Percentiles rank a stretch among this genome's conserved stretches.
Conservation (phyloP, 2,888 invertebrate species). For the Camptogramma bilineatum region DNA sequence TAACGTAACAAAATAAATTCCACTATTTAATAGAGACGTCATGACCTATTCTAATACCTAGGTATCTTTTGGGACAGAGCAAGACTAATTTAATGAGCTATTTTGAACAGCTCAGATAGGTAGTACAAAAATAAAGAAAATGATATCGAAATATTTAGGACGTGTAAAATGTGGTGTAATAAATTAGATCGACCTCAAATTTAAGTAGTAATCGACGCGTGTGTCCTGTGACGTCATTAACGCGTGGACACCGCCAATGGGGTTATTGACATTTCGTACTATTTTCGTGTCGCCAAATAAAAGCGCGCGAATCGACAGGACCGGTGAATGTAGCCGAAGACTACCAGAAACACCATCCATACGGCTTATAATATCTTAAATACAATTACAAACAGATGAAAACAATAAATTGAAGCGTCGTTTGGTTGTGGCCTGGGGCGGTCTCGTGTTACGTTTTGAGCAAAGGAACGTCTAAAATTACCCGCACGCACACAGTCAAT, state of each 20-base stretch:
- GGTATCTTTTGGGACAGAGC: not conserved
- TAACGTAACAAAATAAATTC: too few species aligned
- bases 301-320: conserved; percentile 70
- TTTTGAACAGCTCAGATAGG: conserved; percentile 19
- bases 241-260: conserved; percentile 78
- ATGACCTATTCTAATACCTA: not conserved
- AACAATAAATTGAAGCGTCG: conserved; percentile 83
- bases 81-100: conserved; percentile 17
- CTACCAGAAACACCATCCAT: conserved; percentile 51
- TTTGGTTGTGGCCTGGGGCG: conserved; percentile 81
- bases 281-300: conserved; percentile 83
- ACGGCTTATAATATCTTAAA: conserved; percentile 48
- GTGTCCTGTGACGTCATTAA: conserved; percentile 75
- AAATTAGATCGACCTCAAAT: conserved; percentile 80
- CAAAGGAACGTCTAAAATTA: conserved; percentile 86
- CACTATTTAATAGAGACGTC: too few species aligned
- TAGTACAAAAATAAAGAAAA: conserved; percentile 30
- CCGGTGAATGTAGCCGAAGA: conserved; percentile 39
- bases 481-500: conserved; percentile 76
- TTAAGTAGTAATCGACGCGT: conserved; percentile 66
- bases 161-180: conserved; percentile 68
- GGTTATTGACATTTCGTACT: conserved; percentile 84
- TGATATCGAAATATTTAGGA: conserved; percentile 63
- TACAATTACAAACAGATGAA: conserved; percentile 77
- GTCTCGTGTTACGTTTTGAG: conserved; percentile 84